These are phyloP conservation scores for Scaptomyza parva DNA, from an alignment of 2,888 invertebrate species.

Conservation along the genomic window DNA sequence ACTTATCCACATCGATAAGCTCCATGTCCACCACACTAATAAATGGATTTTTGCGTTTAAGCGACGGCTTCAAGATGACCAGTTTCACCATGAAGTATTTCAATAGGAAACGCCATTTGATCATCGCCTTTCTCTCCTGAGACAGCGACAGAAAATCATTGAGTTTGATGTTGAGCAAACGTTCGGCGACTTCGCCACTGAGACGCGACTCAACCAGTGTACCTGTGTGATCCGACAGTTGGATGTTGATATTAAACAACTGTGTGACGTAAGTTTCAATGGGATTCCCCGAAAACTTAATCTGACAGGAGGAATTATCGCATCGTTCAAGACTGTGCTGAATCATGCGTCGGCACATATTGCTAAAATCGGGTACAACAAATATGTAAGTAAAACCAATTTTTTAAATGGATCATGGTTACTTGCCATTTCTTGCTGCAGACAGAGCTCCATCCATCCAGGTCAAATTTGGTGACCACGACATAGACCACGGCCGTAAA, in stretches of 20 bases:
- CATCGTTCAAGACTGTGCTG: slow-evolving; percentile 60
- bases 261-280: slow-evolving; percentile 52
- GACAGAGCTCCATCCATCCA: slow-evolving; percentile 86
- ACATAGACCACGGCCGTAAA: slow-evolving; percentile 90
- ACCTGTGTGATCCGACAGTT: slow-evolving; percentile 89
- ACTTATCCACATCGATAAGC: slow-evolving; percentile 58
- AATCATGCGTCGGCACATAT: slow-evolving; percentile 68
- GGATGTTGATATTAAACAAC: slow-evolving; percentile 87
- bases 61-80: slow-evolving; percentile 72
- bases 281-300: slow-evolving; percentile 66
- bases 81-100: slow-evolving; percentile 87
- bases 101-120: slow-evolving; percentile 88
- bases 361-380: slow-evolving; percentile 51
- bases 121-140: slow-evolving; percentile 85
- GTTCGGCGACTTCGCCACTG: slow-evolving; percentile 87
- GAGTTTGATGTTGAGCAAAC: slow-evolving; percentile 86
- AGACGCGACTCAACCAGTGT: slow-evolving; percentile 87
- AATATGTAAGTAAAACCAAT: not conserved
- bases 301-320: slow-evolving; percentile 74
- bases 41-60: slow-evolving; percentile 64
- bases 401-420: not conserved
- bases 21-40: slow-evolving; percentile 78
- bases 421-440: slow-evolving; percentile 85
- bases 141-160: slow-evolving; percentile 86
- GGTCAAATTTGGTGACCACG: slow-evolving; percentile 89